Evolutionary conservation across 2,113 vertebrate species (phyloP), one percentile per base, ranked within the genome.

Genomic region (Irena cyanogastra): DNA sequence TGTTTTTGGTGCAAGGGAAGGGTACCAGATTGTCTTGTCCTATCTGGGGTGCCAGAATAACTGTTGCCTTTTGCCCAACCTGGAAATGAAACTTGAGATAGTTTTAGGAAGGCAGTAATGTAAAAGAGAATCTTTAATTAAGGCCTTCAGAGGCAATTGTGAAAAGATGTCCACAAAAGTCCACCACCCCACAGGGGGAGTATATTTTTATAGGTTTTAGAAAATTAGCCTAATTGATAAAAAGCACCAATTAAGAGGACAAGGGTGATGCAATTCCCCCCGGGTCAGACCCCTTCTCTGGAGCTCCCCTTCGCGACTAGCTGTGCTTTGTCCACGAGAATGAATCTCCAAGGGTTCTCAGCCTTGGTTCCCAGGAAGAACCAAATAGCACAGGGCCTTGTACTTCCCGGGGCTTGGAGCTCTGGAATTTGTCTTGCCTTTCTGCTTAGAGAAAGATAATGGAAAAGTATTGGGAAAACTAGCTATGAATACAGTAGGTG

Each of bases 1-100:
- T 57, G 11, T 28, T 75, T 35, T 35, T 0, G 2, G 8, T 35
- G 41, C 3, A 1, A 19, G 45, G 5, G 33, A 57, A 45, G 14
- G 41, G 24, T 12, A 23, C 26, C 26, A 30, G 14, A 35, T 45
- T 45, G 8, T 23, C 24, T 74, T 27, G 13, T n/a, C 18, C 2
- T 0, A 0, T 57, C 18, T 30, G 26, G 53, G 33, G 19, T 35
- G 33, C 24, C 41, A 22, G 33, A 45, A 28, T 57, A 74, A 9
- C 23, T 72, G 23, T 61, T 60, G 27, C 2, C 28, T 49, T 61
- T 77, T 49, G 4, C 9, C 10, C 56, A 76, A 12, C 21, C 21
- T 39, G 21, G 21, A 76, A 49, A 24, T 39, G 21, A 49, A 49
- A 49, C 28, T 61, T 1, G 0, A 49, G 56, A 33, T 39, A 20